Conservation (phyloP, 2,797 vertebrate genomes). For the Rhyacichthys aspro region DNA sequence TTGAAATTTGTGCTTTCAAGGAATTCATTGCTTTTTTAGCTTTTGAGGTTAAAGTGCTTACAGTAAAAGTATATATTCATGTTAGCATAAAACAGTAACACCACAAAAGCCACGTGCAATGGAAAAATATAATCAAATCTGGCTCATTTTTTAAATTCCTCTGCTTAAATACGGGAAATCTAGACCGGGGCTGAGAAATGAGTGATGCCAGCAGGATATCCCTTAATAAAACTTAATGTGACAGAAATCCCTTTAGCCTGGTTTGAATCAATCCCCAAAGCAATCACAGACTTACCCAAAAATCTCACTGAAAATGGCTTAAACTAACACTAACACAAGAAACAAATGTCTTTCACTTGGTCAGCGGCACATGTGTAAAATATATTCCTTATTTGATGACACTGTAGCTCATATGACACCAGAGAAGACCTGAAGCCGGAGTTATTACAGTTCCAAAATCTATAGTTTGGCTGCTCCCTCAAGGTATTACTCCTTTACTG, state of each 20-base stretch:
- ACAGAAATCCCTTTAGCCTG: neutral
- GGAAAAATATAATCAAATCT: no score
- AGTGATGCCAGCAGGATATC: slow-evolving; percentile 60
- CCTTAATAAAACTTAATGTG: slow-evolving; percentile 10
- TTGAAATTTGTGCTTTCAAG: neutral
- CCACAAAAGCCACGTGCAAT: neutral
- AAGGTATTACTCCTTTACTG: slow-evolving; percentile 70
- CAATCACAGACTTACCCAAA: neutral
- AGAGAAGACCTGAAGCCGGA: slow-evolving; percentile 70
- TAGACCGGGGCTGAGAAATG: slow-evolving; percentile 25
- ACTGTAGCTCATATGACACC: slow-evolving; percentile 80
- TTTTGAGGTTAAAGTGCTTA: slow-evolving; percentile 2
- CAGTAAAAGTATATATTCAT: neutral
- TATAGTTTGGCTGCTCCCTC: slow-evolving; percentile 52
- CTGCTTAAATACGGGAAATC: slow-evolving; percentile 18
- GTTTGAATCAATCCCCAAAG: slow-evolving; percentile 8
- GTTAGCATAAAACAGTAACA: neutral
- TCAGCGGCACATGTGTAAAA: slow-evolving; percentile 54
- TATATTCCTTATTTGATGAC: slow-evolving; percentile 70
- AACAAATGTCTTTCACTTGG: slow-evolving; percentile 1
- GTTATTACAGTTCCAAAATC: slow-evolving; percentile 71
- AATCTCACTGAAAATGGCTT: slow-evolving; percentile 1
- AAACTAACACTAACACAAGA: slow-evolving; percentile 49
- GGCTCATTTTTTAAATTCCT: neutral
- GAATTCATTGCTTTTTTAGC: neutral